Base-by-base conservation (phyloP, 1,140 invertebrate species). In the Monochamus saltuarius region DNA sequence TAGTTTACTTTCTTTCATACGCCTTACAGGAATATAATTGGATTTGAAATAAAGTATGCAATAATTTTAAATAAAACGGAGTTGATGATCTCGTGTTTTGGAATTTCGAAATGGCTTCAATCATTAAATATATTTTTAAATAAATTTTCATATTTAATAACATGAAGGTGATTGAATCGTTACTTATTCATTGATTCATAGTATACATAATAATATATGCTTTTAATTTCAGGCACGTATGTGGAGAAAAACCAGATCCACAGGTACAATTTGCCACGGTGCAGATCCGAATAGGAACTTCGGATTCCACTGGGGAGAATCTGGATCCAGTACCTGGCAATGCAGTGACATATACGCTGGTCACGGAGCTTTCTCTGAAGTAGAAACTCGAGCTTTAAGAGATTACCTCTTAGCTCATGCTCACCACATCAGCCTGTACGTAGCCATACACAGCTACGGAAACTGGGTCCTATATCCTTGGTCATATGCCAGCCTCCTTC, bases 311-410 rank as follows among this genome's bases (percentile, higher is more conserved):
- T 89, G 87, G 87, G 80, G 80, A 61, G 81, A 72, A 6, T 62
- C 65, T 14, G 87, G 88, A 8, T 84, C 83, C 7, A 89, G 86
- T 58, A 78, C 69, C 1, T 76, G 79, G 60, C 82, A 84, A 1
- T 89, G 88, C 65, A 79, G 78, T 16, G 84, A 90, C 4, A 86
- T 77, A 39, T 94, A 86, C 68, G 86, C 84, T 17, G 91, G 92
- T 0, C 73, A 79, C 0, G 70, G 78, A 40, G 77, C 88, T 0
- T 92, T 92, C 67, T 92, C 90, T 0, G 92, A 94, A 75, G 76
- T 80, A 0, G 92, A 94, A 76, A 85, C 87, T 0, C 73, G 73
- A 17, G 77, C 84, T 1, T 71, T 91, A 1, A 79, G 82, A 6
- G 68, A 82, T 8, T 85, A 82, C 45, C 63, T 83, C 4, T 54